Percentiles rank a stretch among this genome's conserved stretches.
These are phyloP conservation scores for Nematostella vectensis DNA, from an alignment of 92 coral and sea anemone species.

Conservation along the genomic window DNA sequence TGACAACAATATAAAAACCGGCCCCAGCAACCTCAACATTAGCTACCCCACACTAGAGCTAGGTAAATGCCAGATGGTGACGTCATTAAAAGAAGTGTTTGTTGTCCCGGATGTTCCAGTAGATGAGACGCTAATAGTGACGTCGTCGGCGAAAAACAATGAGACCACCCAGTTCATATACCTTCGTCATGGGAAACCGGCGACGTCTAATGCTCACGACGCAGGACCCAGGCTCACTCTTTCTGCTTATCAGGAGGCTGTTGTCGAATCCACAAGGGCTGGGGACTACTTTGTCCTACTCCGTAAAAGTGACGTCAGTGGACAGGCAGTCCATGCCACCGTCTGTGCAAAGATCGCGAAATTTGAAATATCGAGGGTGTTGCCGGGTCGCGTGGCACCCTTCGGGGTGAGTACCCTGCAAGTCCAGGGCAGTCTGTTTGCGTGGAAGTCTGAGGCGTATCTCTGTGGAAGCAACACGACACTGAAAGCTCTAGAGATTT, in stretches of 20 bases:
- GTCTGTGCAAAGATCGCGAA: constrained; percentile 56
- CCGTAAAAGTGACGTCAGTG: constrained; percentile 26
- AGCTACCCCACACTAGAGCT: constrained; percentile 41
- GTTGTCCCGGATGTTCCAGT: constrained; percentile 41
- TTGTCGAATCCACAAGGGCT: constrained; percentile 35
- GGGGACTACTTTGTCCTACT: constrained; percentile 49
- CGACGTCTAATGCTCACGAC: constrained; percentile 52
- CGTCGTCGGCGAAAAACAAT: constrained; percentile 16
- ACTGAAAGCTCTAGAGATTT: constrained; percentile 32
- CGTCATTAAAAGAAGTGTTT: constrained; percentile 22
- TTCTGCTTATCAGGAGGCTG: constrained; percentile 55
- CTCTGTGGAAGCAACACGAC: constrained; percentile 13
- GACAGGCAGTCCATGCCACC: constrained; percentile 10
- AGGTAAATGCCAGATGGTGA: constrained; percentile 32
- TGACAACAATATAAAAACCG: constrained; percentile 52
- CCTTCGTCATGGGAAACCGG: constrained; percentile 45
- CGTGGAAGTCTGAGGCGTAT: constrained; percentile 41
- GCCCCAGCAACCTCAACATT: constrained; percentile 41
- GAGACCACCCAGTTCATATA: constrained; percentile 48
- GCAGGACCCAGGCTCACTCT: constrained; percentile 38
- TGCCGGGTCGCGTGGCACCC: constrained; percentile 48
- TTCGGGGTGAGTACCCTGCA: constrained; percentile 53
- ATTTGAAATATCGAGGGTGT: constrained; percentile 54
- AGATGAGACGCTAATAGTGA: constrained; percentile 44
- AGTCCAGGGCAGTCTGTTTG: constrained; percentile 60